Evolutionary conservation across 2,888 invertebrate species (phyloP), one percentile per base, ranked within the genome.

Genomic region (Clostera curtula): DNA sequence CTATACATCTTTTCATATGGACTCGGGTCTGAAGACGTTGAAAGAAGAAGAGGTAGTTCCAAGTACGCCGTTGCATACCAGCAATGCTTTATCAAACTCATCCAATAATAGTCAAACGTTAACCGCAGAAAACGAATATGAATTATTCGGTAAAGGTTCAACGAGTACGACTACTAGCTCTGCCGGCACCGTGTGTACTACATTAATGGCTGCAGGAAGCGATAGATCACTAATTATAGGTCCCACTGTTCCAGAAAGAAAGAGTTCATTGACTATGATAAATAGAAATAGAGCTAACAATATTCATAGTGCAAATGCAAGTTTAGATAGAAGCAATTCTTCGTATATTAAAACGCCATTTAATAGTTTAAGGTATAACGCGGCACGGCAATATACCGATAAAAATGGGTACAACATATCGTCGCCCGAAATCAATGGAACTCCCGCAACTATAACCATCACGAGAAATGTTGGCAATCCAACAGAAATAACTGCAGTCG

Each of bases 1-100:
- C 70, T 98, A 96, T 68, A 98, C 98, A 1, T 97, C 97, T 10
- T 98, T 98, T 85, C 97, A 98, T 71, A 91, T 95, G 87, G 97
- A 98, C 71, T 96, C 96, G 29, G 97, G 97, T 0, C 72, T 98
- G 37, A 93, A 93, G 59, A 93, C 94, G 0, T 75, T 94, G 7
- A 90, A 93, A 58, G 94, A 95, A 70, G 86, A 90, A 38, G 74
- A 85, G 40, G 53, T 77, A 22, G 72, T 75, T 19, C 90, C 91
- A 0, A 87, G 89, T 38, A 91, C 90, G 12, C 92, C 93, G 1
- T 64, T 93, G 57, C 91, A 91, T 61, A 88, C 88, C 6, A 90
- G 90, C 22, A 88, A 87, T 23, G 88, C 90, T 22, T 85, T 92
- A 41, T 89, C 89, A 5, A 90, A 87, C 58, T 89, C 91, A 16